These are phyloP conservation scores for Blera fallax DNA, from an alignment of 2,888 invertebrate genomes.

Conservation along the genomic window DNA sequence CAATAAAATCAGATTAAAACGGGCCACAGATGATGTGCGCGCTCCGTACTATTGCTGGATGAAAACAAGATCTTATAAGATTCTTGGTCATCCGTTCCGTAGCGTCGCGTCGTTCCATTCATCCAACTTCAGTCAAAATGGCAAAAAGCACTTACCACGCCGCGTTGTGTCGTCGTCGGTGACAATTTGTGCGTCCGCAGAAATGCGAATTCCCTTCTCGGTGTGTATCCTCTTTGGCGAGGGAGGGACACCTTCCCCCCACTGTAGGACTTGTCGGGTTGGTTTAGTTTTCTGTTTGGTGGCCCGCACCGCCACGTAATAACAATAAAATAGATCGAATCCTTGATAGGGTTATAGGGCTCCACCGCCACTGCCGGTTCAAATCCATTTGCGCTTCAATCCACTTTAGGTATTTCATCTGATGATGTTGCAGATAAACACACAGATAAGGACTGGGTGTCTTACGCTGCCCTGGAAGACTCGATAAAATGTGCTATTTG, in stretches of 20 bases:
- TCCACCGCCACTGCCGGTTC: constrained; percentile 34
- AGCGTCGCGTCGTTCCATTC: background rate
- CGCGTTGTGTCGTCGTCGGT: constrained; percentile 22
- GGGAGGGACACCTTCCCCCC: background rate
- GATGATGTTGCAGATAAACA: constrained; percentile 68
- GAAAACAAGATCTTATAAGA: constrained; percentile 49
- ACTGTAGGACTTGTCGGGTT: constrained; percentile 19
- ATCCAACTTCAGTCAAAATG: constrained; percentile 38
- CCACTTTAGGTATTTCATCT: constrained; percentile 69
- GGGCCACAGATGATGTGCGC: constrained; percentile 53
- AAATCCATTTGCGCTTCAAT: constrained; percentile 67
- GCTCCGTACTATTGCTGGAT: constrained; percentile 15
- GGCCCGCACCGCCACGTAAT: constrained; percentile 62
- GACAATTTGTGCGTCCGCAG: constrained; percentile 70
- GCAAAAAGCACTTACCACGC: constrained; percentile 65
- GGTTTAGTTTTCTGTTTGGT: constrained; percentile 36
- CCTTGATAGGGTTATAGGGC: constrained; percentile 67
- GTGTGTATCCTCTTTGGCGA: background rate
- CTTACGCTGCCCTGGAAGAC: background rate
- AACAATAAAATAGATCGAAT: constrained; percentile 72
- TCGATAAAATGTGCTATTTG: constrained; percentile 26
- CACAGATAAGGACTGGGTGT: constrained; percentile 53
- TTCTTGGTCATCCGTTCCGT: background rate
- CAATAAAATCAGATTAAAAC: constrained; percentile 70
- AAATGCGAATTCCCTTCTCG: constrained; percentile 36